Evolutionary conservation across 1,140 invertebrate genomes (phyloP), one percentile per base, ranked within the genome.

Genomic region (Bombus waltoni): DNA sequence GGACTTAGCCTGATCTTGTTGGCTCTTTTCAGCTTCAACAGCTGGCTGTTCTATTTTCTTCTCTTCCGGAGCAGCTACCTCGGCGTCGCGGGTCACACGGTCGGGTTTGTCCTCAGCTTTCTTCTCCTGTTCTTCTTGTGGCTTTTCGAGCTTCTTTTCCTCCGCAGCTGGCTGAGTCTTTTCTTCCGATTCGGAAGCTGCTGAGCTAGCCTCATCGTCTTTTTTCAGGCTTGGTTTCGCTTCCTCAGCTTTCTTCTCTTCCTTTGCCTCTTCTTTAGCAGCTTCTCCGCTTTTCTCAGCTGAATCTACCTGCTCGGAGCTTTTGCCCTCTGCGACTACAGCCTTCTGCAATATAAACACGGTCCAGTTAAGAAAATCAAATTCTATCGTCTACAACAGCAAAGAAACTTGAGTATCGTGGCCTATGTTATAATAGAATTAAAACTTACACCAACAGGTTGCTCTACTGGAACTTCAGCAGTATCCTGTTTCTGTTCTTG

Each of bases 31-130:
- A 6, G 83, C 13, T n/a, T 89, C 91, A 22, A 77, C 68, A 9
- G 47, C 59, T 3, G 83, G 38, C 32, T 87, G 62, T 25, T 89
- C 85, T 3, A 80, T 66, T 15, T 85, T 85, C 77, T 80, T 85
- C 28, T 74, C 78, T 62, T 53, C 82, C 0, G 87, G 89, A 11
- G 78, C 73, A 18, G 91, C 89, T 77, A 94, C 93, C 35, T 94
- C 94, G 35, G 94, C 91, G 22, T 94, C 93, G 0, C 93, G 94
- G 0, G 92, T 94, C 22, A 94, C 94, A 28, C 93, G 93, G 35
- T 94, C 93, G 5, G 92, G 93, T 13, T 93, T 94, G 44, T 93
- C 92, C 11, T 93, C 22, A 15, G 66, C 32, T 28, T 89, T 77
- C 42, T 88, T 89, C 75, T 65, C 68, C 44, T 68, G 74, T 40